Conservation (phyloP, 2,113 vertebrate genomes). For the Pimephales promelas region DNA sequence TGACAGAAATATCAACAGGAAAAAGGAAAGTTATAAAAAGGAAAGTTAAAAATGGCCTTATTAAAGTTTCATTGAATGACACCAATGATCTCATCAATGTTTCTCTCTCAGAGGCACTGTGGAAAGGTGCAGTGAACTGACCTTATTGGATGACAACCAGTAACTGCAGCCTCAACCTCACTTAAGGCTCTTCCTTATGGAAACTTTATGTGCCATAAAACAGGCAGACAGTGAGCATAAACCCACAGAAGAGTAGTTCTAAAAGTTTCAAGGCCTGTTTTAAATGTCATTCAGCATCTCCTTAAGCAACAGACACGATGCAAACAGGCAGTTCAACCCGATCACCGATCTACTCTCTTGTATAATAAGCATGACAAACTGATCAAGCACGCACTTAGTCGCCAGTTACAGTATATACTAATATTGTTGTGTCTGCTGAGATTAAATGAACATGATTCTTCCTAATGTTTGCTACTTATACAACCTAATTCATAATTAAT, state of each 20-base stretch:
- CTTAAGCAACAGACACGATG: not conserved
- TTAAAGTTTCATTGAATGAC: not conserved
- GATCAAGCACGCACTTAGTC: not conserved
- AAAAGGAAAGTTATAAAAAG: not conserved
- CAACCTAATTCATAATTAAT: no score
- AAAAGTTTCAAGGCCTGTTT: constrained; percentile 6
- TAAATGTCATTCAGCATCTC: not conserved
- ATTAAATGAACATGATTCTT: not conserved
- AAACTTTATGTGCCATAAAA: constrained; percentile 12
- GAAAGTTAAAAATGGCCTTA: not conserved
- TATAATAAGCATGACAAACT: not conserved
- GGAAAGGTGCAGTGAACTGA: not conserved
- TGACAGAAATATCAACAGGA: not conserved
- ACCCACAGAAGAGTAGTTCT: not conserved
- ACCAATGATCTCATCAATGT: constrained; percentile 8
- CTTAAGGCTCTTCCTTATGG: constrained; percentile 27
- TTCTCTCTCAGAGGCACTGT: not conserved
- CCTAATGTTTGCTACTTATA: not conserved
- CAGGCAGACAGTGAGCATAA: constrained; percentile 7
- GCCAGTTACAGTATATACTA: not conserved
- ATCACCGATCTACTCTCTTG: not conserved
- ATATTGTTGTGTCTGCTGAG: not conserved
- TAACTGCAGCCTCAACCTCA: not conserved
- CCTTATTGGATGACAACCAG: not conserved
- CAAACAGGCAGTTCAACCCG: not conserved